Percentiles rank a stretch among this genome's conserved stretches.
Evolutionary conservation across 1,140 invertebrate species (phyloP).

Genomic region (Parapsyche elsis): DNA sequence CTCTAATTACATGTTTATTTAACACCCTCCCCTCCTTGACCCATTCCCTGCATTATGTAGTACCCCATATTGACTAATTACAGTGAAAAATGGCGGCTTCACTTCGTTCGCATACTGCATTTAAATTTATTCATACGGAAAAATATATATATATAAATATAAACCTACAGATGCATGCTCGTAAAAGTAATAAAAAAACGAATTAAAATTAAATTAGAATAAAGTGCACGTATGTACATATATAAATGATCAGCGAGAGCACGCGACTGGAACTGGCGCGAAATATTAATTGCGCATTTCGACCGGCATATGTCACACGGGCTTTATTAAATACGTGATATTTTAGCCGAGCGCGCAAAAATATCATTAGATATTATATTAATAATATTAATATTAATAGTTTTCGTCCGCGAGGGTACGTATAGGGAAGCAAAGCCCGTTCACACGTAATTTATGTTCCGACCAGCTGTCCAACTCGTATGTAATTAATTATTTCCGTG

Average conservation of each 20-base stretch:
- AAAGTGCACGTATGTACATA: no score
- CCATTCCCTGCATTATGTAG: constrained; percentile 18
- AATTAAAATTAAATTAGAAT: no score
- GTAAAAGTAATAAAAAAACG: no score
- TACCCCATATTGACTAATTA: neutral
- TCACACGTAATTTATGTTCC: neutral
- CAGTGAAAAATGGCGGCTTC: neutral
- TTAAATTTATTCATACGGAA: constrained; percentile 1
- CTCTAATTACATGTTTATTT: neutral
- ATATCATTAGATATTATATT: neutral
- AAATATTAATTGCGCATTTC: neutral
- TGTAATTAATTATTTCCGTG: constrained; percentile 8
- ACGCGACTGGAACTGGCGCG: no score
- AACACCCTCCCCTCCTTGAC: no score
- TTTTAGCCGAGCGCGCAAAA: neutral
- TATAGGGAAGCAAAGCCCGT: neutral
- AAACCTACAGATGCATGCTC: no score
- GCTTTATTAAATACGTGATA: constrained; percentile 23
- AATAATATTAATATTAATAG: no score
- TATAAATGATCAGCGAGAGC: no score
- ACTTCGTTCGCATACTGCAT: neutral
- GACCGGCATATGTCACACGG: neutral
- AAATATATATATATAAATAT: neutral
- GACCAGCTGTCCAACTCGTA: neutral
- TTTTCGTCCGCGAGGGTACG: no score